A percentile compares a stretch with the other conserved stretches of the same genome.
phyloP scores from a whole-genome alignment of 2,797 vertebrate species.

The Sternotherus odoratus region DNA sequence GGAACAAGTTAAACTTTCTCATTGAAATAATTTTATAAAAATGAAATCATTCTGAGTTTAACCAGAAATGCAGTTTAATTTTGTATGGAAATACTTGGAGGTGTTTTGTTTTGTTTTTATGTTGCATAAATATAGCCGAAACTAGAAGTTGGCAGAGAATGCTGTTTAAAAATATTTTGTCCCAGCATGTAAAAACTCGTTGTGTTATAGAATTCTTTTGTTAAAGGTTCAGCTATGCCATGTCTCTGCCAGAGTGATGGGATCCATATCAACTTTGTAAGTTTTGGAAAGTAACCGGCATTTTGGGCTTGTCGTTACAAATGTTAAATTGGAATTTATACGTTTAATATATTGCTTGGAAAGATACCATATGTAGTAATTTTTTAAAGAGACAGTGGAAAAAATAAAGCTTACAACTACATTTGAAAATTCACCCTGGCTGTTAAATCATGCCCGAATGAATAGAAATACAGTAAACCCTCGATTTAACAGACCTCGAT shows the following conservation, averaged over 20 bases:
- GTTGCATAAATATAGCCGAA: conserved; percentile 77
- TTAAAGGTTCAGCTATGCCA: conserved; percentile 74
- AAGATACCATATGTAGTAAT: conserved; percentile 58
- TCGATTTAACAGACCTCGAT: too few species aligned
- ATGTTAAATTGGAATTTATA: conserved; percentile 59
- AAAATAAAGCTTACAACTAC: conserved; percentile 54
- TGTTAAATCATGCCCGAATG: conserved; percentile 67
- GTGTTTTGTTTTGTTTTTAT: neutral
- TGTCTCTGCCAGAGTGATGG: conserved; percentile 72
- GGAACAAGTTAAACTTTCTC: conserved; percentile 69
- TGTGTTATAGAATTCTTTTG: conserved; percentile 77
- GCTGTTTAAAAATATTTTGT: conserved; percentile 78
- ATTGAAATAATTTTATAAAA: conserved; percentile 74
- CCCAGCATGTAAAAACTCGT: conserved; percentile 79
- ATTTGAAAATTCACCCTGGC: conserved; percentile 6
- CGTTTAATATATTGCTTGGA: conserved; percentile 69
- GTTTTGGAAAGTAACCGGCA: conserved; percentile 56
- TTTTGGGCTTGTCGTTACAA: conserved; percentile 66
- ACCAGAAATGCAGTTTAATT: conserved; percentile 73
- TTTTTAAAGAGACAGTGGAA: conserved; percentile 57
- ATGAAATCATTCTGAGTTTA: conserved; percentile 73
- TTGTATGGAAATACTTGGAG: conserved; percentile 51
- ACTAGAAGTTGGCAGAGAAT: conserved; percentile 69
- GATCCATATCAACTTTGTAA: conserved; percentile 50
- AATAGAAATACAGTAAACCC: too few species aligned